Conservation (phyloP, 1,140 invertebrate genomes). For the Neodiprion fabricii region DNA sequence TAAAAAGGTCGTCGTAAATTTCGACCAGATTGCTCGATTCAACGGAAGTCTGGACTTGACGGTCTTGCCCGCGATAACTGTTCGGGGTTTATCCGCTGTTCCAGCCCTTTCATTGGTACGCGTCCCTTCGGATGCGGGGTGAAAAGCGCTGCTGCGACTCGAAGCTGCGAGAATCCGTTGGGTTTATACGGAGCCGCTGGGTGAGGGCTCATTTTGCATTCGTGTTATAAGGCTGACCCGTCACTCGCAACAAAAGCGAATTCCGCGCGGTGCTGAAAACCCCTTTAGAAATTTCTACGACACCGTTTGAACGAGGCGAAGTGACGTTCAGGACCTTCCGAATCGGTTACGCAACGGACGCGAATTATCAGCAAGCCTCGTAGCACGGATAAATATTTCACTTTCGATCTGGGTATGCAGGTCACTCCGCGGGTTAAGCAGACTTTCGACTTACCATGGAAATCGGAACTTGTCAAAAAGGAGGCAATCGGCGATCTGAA, state of each 20-base stretch:
- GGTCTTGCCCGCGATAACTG: neutral
- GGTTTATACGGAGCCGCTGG: neutral
- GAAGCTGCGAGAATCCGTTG: neutral
- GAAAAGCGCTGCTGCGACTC: neutral
- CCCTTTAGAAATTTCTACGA: no score
- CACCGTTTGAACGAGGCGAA: no score
- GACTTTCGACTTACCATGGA: no score
- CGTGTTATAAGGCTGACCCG: neutral
- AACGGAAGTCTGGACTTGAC: slow-evolving; percentile 4
- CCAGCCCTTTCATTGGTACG: neutral
- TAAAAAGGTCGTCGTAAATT: neutral
- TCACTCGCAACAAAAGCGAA: neutral
- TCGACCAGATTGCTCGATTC: neutral
- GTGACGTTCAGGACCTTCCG: no score
- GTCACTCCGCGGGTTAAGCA: no score
- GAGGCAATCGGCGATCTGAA: no score
- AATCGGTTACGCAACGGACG: no score
- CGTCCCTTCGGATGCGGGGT: neutral
- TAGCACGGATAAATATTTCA: no score
- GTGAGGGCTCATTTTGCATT: slow-evolving; percentile 1
- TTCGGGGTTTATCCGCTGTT: neutral
- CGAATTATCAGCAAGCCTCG: no score
- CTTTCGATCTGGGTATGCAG: no score
- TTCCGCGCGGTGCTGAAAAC: neutral
- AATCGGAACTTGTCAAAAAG: no score